phyloP scores from a whole-genome alignment of 2,797 vertebrate species.

The Poecilia gillii region DNA sequence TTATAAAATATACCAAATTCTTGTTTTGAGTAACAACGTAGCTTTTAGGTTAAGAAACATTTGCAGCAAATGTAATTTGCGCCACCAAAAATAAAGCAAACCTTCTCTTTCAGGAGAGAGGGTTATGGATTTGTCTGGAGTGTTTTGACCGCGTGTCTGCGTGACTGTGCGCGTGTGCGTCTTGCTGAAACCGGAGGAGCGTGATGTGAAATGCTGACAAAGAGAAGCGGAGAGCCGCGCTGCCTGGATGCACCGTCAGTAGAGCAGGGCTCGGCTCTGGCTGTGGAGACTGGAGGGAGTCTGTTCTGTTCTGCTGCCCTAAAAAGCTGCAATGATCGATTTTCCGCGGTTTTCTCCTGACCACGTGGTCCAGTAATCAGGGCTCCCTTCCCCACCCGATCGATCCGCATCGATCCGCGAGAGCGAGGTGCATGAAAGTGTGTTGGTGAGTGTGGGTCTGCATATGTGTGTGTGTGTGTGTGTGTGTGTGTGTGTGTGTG shows the following conservation, averaged over 20 bases:
- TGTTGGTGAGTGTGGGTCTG: constrained; percentile 27
- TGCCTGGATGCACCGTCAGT: constrained; percentile 74
- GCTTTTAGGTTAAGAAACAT: neutral
- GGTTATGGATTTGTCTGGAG: constrained; percentile 15
- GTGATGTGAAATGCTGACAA: constrained; percentile 69
- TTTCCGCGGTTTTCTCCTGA: constrained; percentile 86
- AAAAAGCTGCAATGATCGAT: constrained; percentile 90
- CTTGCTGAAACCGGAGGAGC: constrained; percentile 59
- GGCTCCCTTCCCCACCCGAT: constrained; percentile 86
- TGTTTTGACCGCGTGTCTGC: constrained; percentile 28
- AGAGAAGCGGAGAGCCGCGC: constrained; percentile 57
- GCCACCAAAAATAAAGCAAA: neutral
- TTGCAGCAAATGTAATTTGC: constrained; percentile 3
- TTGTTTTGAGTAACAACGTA: neutral
- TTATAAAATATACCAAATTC: neutral
- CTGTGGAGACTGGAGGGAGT: constrained; percentile 76
- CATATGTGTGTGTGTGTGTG: constrained; percentile 32
- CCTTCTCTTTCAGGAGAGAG: neutral
- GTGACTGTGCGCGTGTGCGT: constrained; percentile 27
- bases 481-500: constrained; percentile 38
- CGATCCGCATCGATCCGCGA: constrained; percentile 82
- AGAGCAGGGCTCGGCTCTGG: constrained; percentile 53
- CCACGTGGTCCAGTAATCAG: constrained; percentile 89
- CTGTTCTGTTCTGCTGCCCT: constrained; percentile 84
- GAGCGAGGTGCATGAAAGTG: constrained; percentile 64